Evolutionary conservation across 2,797 vertebrate species (phyloP).

Genomic region (Myripristis jacobus): DNA sequence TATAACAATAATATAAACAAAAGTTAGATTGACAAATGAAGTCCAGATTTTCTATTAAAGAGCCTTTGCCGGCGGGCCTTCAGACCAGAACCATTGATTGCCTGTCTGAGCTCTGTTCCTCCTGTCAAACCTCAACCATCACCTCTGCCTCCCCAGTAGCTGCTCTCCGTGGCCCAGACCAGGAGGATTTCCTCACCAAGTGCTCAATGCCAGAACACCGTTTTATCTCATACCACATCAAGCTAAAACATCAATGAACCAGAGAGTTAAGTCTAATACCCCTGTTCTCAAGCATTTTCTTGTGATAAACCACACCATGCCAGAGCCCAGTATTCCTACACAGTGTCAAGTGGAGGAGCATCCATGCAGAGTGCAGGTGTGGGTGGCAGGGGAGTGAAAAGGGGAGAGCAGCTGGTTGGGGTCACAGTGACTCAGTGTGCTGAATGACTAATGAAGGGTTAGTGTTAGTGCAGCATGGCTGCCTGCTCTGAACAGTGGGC

Average conservation of each 20-base stretch:
- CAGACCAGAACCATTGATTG: conserved; percentile 53
- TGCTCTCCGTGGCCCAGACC: conserved; percentile 38
- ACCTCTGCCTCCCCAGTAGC: conserved; percentile 37
- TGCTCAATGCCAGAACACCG: conserved; percentile 33
- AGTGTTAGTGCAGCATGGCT: conserved; percentile 48
- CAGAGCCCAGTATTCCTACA: conserved; percentile 60
- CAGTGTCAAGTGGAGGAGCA: conserved; percentile 66
- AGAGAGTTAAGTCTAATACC: conserved; percentile 69
- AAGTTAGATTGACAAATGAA: conserved; percentile 17
- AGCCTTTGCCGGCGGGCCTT: conserved; percentile 35
- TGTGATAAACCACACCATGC: conserved; percentile 62
- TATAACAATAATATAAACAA: conserved; percentile 16
- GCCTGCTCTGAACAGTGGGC: conserved; percentile 49
- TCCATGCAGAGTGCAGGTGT: conserved; percentile 66
- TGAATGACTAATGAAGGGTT: conserved; percentile 77
- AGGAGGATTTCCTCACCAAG: conserved; percentile 56
- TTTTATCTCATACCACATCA: conserved; percentile 73
- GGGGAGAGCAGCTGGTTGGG: conserved; percentile 63
- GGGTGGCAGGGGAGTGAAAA: conserved; percentile 59
- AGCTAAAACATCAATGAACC: conserved; percentile 75
- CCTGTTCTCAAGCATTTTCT: conserved; percentile 63
- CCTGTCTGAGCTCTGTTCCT: neutral
- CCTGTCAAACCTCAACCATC: conserved; percentile 36
- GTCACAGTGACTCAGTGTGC: conserved; percentile 67
- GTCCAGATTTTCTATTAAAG: conserved; percentile 41